These are phyloP conservation scores for Catostylus mosaicus DNA, from an alignment of 30 jellyfish, hydroid and myxozoan species.

Conservation along the genomic window DNA sequence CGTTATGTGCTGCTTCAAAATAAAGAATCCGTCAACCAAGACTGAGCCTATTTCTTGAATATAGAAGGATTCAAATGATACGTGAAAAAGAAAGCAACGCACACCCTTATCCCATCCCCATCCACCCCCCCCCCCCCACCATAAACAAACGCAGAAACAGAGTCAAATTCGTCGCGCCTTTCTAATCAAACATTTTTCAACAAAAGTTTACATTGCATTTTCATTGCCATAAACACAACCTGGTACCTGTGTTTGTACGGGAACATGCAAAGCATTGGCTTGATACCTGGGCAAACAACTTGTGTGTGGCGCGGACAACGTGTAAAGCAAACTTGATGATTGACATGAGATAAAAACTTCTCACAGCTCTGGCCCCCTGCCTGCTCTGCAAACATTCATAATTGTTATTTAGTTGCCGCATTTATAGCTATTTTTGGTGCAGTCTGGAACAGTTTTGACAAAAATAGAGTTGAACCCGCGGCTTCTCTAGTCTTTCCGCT, in stretches of 20 bases:
- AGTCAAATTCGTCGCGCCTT: too few species aligned
- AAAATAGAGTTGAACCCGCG: constrained; percentile 33
- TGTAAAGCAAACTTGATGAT: constrained; percentile 28
- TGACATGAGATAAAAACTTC: constrained; percentile 4
- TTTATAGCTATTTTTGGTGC: constrained; percentile 36
- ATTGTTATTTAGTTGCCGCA: constrained; percentile 2
- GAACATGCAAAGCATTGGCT: not conserved
- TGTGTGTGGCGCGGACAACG: constrained; percentile 52
- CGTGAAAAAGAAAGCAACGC: too few species aligned
- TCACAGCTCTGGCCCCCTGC: constrained; percentile 35
- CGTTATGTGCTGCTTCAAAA: too few species aligned
- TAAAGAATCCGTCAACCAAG: too few species aligned
- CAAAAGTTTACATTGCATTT: too few species aligned
- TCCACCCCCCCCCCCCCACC: too few species aligned
- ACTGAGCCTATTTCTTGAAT: too few species aligned
- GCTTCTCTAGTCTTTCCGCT: not conserved
- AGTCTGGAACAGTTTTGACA: constrained; percentile 33
- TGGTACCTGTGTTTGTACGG: constrained; percentile 13
- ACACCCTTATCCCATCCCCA: too few species aligned
- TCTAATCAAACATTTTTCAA: too few species aligned
- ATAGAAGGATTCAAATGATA: too few species aligned
- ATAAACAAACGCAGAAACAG: too few species aligned
- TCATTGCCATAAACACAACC: not conserved
- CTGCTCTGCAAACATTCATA: constrained; percentile 26
- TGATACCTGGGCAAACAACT: constrained; percentile 24